phyloP scores from a whole-genome alignment of 64 coral and sea anemone genomes.

The Cladopsammia gracilis region DNA sequence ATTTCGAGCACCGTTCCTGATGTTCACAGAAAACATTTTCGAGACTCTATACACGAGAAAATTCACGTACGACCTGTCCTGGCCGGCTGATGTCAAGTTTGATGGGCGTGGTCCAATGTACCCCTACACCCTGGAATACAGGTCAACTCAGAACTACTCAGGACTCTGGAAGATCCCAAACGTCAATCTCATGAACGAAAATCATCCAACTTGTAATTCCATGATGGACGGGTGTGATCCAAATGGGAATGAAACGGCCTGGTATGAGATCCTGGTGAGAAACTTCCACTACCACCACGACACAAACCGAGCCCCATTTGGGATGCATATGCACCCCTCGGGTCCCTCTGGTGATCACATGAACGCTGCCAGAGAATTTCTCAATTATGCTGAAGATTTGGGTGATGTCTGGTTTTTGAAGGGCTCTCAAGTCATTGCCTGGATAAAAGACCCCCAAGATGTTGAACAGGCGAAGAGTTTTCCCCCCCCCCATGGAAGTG shows the following conservation, averaged over 20 bases:
- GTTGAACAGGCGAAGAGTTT: slow-evolving; percentile 67
- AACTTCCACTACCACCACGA: slow-evolving; percentile 71
- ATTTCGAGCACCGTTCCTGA: slow-evolving; percentile 84
- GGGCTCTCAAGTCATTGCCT: slow-evolving; percentile 70
- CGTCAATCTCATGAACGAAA: slow-evolving; percentile 78
- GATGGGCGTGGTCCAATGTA: slow-evolving; percentile 63
- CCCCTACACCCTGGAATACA: slow-evolving; percentile 83
- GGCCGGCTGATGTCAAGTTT: slow-evolving; percentile 65
- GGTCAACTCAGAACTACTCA: slow-evolving; percentile 76
- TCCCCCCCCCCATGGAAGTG: slow-evolving; percentile 82
- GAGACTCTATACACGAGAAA: slow-evolving; percentile 58
- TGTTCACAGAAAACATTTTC: slow-evolving; percentile 80
- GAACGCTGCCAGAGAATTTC: slow-evolving; percentile 70
- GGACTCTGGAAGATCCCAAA: slow-evolving; percentile 88
- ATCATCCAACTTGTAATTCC: slow-evolving; percentile 68
- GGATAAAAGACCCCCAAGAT: slow-evolving; percentile 85
- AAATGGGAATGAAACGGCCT: slow-evolving; percentile 17
- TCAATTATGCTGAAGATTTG: slow-evolving; percentile 53
- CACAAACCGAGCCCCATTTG: slow-evolving; percentile 77
- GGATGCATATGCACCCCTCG: slow-evolving; percentile 78
- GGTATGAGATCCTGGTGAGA: slow-evolving; percentile 62
- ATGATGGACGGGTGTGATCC: slow-evolving; percentile 89
- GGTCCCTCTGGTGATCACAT: slow-evolving; percentile 59
- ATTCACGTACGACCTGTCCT: slow-evolving; percentile 85
- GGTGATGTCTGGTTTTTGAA: slow-evolving; percentile 88